Evolutionary conservation across 53 echinoderm and acorn worm species (phyloP).

Genomic region (Crossaster papposus): DNA sequence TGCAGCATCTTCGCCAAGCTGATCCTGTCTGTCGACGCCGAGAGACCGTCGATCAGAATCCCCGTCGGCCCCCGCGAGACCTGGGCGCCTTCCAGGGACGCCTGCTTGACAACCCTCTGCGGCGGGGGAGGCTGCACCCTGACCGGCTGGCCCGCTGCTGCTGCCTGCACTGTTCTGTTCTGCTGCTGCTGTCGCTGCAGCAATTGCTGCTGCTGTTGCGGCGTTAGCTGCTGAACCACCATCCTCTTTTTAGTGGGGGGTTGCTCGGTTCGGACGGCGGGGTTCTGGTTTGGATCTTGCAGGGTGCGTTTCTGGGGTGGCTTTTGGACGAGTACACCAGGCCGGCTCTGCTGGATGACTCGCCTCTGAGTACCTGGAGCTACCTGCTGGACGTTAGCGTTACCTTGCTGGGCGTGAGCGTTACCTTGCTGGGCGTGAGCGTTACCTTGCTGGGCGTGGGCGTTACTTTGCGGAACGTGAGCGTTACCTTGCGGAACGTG

Average conservation of each 20-base stretch:
- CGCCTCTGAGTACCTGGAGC: not conserved
- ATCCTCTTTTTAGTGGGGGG: constrained; percentile 14
- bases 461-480: not conserved
- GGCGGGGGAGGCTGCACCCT: constrained; percentile 39
- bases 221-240: constrained; percentile 29
- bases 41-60: constrained; percentile 67
- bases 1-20: constrained; percentile 64
- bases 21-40: constrained; percentile 46
- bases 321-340: not conserved
- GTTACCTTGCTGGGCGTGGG: not conserved
- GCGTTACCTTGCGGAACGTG: no score
- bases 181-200: constrained; percentile 35
- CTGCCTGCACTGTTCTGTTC: constrained; percentile 17
- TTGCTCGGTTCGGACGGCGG: not conserved
- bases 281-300: not conserved
- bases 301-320: not conserved
- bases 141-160: constrained; percentile 26
- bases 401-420: not conserved
- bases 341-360: constrained; percentile 26
- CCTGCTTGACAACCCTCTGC: constrained; percentile 45
- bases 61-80: constrained; percentile 40
- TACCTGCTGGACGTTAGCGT: not conserved
- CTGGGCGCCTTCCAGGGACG: constrained; percentile 18
- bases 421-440: not conserved
- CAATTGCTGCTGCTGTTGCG: constrained; percentile 42